These are phyloP conservation scores for Coelinius sp. DNA, from an alignment of 2,888 invertebrate species.

Conservation along the genomic window DNA sequence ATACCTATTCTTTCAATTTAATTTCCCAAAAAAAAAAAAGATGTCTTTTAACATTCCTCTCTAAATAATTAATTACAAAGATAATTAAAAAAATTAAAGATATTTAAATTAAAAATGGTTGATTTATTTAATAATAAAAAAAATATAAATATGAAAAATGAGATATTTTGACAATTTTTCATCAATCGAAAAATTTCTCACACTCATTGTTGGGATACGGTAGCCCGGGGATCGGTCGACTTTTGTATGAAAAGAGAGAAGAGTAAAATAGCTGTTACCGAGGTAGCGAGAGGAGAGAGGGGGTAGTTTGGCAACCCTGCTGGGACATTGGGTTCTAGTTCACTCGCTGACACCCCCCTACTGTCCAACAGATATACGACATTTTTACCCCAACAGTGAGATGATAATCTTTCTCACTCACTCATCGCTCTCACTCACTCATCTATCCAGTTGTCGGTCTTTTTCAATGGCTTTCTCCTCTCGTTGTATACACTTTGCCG, in stretches of 20 bases:
- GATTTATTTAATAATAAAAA: no score
- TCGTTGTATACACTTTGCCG: conserved; percentile 32
- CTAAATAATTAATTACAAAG: no score
- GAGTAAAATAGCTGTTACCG: conserved; percentile 1
- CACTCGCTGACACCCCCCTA: conserved; percentile 62
- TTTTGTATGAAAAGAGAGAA: conserved; percentile 13
- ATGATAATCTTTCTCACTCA: conserved; percentile 12
- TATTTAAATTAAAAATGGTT: no score
- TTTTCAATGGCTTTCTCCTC: conserved; percentile 34
- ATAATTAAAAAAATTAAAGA: no score
- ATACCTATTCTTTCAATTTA: no score
- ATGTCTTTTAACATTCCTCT: no score
- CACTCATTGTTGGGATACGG: conserved; percentile 51
- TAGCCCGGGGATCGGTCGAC: conserved; percentile 39
- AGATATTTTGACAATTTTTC: background rate
- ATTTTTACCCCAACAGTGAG: conserved; percentile 39
- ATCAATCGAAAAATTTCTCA: conserved; percentile 53
- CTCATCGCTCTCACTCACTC: conserved; percentile 29
- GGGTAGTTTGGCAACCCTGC: conserved; percentile 56
- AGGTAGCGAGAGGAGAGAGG: conserved; percentile 16
- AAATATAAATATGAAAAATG: background rate
- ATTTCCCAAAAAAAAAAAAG: no score
- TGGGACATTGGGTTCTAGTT: conserved; percentile 60
- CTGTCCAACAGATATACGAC: conserved; percentile 58
- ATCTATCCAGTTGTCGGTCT: no score